Base-by-base conservation (phyloP, 2,797 vertebrate species). In the Anisognathus igniventris region DNA sequence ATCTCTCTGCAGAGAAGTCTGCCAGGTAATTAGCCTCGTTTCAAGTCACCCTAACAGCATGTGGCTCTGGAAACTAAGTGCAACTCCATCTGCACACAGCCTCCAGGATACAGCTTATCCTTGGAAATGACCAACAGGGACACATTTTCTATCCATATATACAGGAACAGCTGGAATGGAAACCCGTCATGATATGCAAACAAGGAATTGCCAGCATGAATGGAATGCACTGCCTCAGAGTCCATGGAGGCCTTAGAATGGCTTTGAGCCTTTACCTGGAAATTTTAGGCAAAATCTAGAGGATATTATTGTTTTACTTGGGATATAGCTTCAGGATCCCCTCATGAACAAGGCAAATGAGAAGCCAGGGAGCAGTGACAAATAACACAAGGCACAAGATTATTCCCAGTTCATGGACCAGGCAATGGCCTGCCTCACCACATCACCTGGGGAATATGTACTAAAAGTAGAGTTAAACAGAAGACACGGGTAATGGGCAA, bases 21-120 rank as follows among this genome's bases (percentile, higher is more conserved):
- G 87, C 79, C 91, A 92, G 91, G 75, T 94, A 86, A 95, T 91
- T 96, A 96, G 85, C 79, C 94, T 23, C 72, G 40, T 94, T 94
- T 75, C 70, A 64, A 77, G 85, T 50, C 81, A 70, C 51, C 47
- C 70, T 72, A 89, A 81, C 60, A 74, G 58, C 58, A 81, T 53
- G 89, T 72, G 85, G 82, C 75, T 84, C 88, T 90, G 48, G 56
- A 64, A 90, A 77, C 31, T 3, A 47, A 77, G 50, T 13, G 53
- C 1, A 5, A 48, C 14, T 81, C 73, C 60, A 60, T 70, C 57
- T 83, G 47, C 16, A 24, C 24, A 22, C 70, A 75, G 56, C 47
- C 61, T 60, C 75, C 35, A 67, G 78, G 51, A 90, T 88, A 65
- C 54, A 80, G 47, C 68, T 90, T 14, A 45, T 66, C 78, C 25